Evolutionary conservation across 2,888 invertebrate genomes (phyloP).

Genomic region (Dyspetes luteomarginatus): DNA sequence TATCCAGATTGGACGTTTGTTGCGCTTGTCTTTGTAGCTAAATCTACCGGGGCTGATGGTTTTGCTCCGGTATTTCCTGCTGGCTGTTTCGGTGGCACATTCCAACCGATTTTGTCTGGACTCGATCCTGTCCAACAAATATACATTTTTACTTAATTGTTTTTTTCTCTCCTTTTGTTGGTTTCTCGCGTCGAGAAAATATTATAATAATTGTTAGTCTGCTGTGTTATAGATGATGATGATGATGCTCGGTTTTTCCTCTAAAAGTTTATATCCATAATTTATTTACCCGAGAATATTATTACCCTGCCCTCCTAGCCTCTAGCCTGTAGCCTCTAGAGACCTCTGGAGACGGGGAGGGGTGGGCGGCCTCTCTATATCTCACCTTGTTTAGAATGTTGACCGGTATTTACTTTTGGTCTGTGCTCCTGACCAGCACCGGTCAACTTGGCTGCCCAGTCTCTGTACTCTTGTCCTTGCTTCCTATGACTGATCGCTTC

Average conservation of each 20-base stretch:
- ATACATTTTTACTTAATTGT: not conserved
- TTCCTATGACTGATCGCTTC: slow-evolving; percentile 63
- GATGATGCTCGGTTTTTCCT: too few species aligned
- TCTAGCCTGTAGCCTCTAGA: too few species aligned
- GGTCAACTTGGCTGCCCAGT: slow-evolving; percentile 67
- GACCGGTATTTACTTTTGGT: slow-evolving; percentile 60
- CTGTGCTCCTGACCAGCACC: slow-evolving; percentile 63
- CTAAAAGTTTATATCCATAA: too few species aligned
- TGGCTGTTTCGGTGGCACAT: slow-evolving; percentile 72
- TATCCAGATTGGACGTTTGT: slow-evolving; percentile 78
- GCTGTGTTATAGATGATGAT: too few species aligned
- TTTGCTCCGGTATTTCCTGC: slow-evolving; percentile 68
- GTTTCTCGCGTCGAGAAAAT: too few species aligned
- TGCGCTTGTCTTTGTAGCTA: slow-evolving; percentile 77
- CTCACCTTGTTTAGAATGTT: slow-evolving; percentile 57
- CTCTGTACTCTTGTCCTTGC: slow-evolving; percentile 68
- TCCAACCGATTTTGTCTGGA: slow-evolving; percentile 78
- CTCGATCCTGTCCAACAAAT: slow-evolving; percentile 68
- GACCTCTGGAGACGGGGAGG: too few species aligned
- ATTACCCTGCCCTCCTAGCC: too few species aligned
- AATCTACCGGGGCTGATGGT: slow-evolving; percentile 78
- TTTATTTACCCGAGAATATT: too few species aligned
- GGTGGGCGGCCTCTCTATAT: not conserved
- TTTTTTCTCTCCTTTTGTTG: too few species aligned
- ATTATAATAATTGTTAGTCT: too few species aligned